phyloP scores from a whole-genome alignment of 2,888 invertebrate genomes.

The Apamea anceps region DNA sequence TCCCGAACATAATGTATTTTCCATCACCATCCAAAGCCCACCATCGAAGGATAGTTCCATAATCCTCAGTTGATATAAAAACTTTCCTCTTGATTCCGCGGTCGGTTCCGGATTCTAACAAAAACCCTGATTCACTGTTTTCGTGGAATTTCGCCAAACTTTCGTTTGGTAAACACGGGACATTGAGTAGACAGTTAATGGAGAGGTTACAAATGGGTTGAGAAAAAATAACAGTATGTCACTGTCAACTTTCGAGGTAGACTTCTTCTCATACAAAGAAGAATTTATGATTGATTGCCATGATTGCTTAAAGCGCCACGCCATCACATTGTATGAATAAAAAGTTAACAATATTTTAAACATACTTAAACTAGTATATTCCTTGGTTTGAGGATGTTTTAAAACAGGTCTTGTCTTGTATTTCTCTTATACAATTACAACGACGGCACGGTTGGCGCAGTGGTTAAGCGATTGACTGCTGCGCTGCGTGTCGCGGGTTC shows the following conservation, averaged over 20 bases:
- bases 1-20: conserved; percentile 7
- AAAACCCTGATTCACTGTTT: conserved; percentile 53
- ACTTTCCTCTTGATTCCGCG: conserved; percentile 29
- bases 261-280: no score
- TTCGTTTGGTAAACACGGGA: conserved; percentile 30
- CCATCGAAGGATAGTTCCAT: conserved; percentile 4
- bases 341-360: neutral
- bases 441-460: no score
- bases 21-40: neutral
- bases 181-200: conserved; percentile 21
- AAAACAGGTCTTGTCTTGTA: neutral
- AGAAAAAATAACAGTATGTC: no score
- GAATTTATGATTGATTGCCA: neutral
- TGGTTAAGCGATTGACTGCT: no score
- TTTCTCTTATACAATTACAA: neutral
- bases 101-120: conserved; percentile 37
- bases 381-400: neutral
- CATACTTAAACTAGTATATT: neutral
- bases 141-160: conserved; percentile 48
- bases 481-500: no score
- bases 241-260: neutral
- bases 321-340: neutral
- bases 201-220: neutral
- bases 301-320: neutral
- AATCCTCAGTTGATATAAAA: conserved; percentile 51